Base-by-base conservation (phyloP, 2,888 invertebrate genomes). In the Tetrapedia diversipes region DNA sequence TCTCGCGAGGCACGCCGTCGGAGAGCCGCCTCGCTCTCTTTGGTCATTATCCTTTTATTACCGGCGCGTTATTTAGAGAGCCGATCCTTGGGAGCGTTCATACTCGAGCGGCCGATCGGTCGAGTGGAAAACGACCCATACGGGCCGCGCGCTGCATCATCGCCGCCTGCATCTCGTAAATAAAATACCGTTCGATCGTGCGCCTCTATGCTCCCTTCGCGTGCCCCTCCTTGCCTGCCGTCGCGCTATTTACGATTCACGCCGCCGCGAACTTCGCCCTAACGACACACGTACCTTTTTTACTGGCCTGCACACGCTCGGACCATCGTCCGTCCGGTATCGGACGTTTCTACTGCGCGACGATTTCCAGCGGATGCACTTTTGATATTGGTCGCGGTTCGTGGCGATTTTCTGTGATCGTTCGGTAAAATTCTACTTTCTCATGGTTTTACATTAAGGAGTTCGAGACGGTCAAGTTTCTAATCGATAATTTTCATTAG, bases 11-110 rank as follows among this genome's bases (percentile, higher is more conserved):
- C 8, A 57, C 60, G 54, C n/a, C n/a, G n/a, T n/a, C n/a, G n/a
- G n/a, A n/a, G n/a, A n/a, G 60, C 67, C 47, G 47, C 54, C 14
- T 78, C 66, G 66, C 77, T 71, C 79, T 84, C 84, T 86, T 86
- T 87, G 83, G 86, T 88, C 86, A 89, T 90, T 89, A 90, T 90
- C 88, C 88, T 89, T 90, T 90, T 89, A 89, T 88, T 87, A 89
- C 88, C 87, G 78, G 83, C 83, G 85, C 85, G 87, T 89, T 89
- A 90, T 90, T 90, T 88, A 88, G 87, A 88, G 86, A 85, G 69
- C 71, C 83, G 87, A 86, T 88, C 81, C 82, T 83, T 79, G 75
- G 80, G 80, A 86, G 85, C 77, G 82, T 80, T 83, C 81, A 77
- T 81, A 83, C 79, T 66, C 84, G n/a, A n/a, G 83, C 80, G 84